Evolutionary conservation across 2,888 invertebrate genomes (phyloP).

Genomic region (Podabrus alpinus): DNA sequence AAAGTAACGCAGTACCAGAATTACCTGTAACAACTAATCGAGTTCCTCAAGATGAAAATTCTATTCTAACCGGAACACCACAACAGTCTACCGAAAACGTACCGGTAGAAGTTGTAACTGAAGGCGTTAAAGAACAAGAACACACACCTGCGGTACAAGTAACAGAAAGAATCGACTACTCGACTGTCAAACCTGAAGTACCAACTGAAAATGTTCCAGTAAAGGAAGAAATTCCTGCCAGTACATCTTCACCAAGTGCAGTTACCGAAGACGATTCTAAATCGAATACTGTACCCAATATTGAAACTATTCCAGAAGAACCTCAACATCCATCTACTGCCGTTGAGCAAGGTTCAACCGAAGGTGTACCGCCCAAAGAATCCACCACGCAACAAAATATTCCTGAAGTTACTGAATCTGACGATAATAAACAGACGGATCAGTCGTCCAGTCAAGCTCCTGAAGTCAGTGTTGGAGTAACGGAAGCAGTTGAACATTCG

Average conservation of each 20-base stretch:
- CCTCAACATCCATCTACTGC: slow-evolving; percentile 12
- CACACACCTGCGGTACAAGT: background rate
- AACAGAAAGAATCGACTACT: background rate
- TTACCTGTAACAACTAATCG: slow-evolving; percentile 27
- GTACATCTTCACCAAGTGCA: background rate
- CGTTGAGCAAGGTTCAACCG: background rate
- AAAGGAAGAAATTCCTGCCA: slow-evolving; percentile 4
- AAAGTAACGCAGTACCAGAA: slow-evolving; percentile 22
- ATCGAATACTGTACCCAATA: background rate
- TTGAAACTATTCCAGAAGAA: slow-evolving; percentile 2
- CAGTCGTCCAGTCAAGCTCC: background rate
- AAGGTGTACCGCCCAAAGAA: background rate
- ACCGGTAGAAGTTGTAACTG: slow-evolving; percentile 15
- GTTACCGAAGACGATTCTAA: slow-evolving; percentile 12
- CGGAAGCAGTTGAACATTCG: background rate
- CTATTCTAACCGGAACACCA: background rate
- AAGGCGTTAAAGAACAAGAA: background rate
- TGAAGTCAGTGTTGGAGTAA: background rate
- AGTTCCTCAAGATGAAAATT: slow-evolving; percentile 4
- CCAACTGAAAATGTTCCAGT: background rate
- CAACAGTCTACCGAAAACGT: slow-evolving; percentile 20
- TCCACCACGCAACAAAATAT: background rate
- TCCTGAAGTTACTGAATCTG: background rate
- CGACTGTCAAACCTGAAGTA: background rate
- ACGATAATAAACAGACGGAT: background rate